Evolutionary conservation across 1,140 invertebrate genomes (phyloP), one percentile per base, ranked within the genome.

Genomic region (Helicoverpa armigera): DNA sequence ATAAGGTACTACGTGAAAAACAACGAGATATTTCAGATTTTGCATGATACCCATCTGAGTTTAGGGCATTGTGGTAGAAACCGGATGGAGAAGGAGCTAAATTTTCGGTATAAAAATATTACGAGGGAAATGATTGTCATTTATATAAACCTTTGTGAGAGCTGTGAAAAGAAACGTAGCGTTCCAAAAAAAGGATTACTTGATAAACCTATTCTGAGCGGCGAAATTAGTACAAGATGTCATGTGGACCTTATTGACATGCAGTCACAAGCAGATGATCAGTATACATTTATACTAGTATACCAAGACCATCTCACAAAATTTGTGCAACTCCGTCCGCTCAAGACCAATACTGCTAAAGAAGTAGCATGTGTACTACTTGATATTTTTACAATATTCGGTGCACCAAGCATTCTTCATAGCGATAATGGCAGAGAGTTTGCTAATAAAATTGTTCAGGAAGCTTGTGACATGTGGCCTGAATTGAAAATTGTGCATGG

Each of bases 1-100:
- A 67, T 81, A 23, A 81, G 72, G 51, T 81, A 13, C 48, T 81
- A 81, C 50, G 79, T 81, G 43, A 65, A n/a, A 43, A 67, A 74
- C 14, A 58, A 53, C 50, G 79, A 81, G 43, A 81, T 81, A 75
- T 81, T 81, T 67, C 60, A 75, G 58, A 81, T 81, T 56, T 35
- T 81, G 14, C 79, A 81, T 67, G 72, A 75, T 43, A 67, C 72
- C 48, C 79, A 81, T 29, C 56, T 80, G 43, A 43, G 48, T 7
- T 29, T 75, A 14, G 61, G 61, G 31, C 79, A 81, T 75, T 70
- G 70, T 58, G 70, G 79, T 3, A 75, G 35, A 43, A 43, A 43
- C 35, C 35, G 35, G 9, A 43, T 43, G 35, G 35, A 43, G 35
- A 43, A 43, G 35, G 35, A 43, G 35, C 5, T 43, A 9, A 43